Evolutionary conservation across 1,140 invertebrate genomes (phyloP).

Genomic region (Phenacoccus solenopsis): DNA sequence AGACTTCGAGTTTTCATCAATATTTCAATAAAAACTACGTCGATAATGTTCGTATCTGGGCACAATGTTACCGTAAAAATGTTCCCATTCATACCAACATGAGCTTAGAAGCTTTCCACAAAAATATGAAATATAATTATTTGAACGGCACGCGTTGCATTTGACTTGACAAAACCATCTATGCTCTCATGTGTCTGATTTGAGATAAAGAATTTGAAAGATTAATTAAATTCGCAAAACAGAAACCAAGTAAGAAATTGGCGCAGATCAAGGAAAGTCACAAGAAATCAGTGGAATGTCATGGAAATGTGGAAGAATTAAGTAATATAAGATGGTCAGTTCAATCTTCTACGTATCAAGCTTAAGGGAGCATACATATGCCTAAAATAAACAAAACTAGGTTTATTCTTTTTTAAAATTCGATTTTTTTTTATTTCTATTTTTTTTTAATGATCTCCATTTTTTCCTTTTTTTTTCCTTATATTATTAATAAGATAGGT

Average conservation of each 20-base stretch:
- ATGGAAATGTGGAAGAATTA: background rate
- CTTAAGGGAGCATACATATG: too few species aligned
- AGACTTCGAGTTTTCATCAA: background rate
- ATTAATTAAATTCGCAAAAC: background rate
- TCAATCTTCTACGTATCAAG: background rate
- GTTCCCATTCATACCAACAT: background rate
- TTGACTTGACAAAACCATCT: background rate
- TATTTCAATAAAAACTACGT: slow-evolving; percentile 2
- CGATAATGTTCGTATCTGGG: background rate
- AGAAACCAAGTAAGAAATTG: background rate
- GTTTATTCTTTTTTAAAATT: too few species aligned
- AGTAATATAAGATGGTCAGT: background rate
- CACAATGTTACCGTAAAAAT: background rate
- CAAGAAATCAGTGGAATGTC: background rate
- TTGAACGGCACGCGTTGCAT: background rate
- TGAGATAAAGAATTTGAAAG: background rate
- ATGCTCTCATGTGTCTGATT: background rate
- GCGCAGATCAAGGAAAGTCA: background rate
- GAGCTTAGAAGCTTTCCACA: slow-evolving; percentile 6
- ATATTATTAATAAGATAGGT: too few species aligned
- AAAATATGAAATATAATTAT: background rate
- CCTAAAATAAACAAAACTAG: too few species aligned
- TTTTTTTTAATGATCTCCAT: too few species aligned
- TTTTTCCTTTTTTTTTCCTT: too few species aligned
- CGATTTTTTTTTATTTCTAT: too few species aligned